These are phyloP conservation scores for Spizaetus ornatus DNA, from an alignment of 2,113 vertebrate genomes.

Conservation along the genomic window DNA sequence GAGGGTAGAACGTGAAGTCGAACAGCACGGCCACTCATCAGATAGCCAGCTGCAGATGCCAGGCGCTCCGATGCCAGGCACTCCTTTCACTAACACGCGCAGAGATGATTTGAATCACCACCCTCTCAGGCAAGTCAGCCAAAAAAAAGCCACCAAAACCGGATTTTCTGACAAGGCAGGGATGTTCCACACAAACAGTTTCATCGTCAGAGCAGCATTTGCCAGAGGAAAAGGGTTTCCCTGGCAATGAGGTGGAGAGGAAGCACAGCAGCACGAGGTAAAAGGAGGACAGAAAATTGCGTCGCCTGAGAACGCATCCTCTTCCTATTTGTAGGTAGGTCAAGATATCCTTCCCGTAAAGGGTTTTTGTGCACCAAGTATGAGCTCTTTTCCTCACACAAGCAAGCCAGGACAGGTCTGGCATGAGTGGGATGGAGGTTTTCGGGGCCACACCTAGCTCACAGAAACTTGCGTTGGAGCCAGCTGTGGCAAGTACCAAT, in stretches of 20 bases:
- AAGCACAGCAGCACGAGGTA: not conserved
- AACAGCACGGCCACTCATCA: not conserved
- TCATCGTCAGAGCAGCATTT: not conserved
- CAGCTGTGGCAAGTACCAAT: not conserved
- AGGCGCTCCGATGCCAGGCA: not conserved
- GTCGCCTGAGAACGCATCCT: not conserved
- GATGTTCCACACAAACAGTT: not conserved
- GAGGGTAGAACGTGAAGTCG: not conserved
- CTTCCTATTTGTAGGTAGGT: not conserved
- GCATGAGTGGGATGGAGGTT: not conserved
- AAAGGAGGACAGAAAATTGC: not conserved
- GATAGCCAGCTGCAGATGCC: not conserved
- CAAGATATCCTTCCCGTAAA: not conserved
- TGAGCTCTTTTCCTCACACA: not conserved
- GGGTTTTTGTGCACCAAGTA: not conserved
- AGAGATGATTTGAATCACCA: not conserved
- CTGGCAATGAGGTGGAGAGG: not conserved
- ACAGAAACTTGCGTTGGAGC: constrained; percentile 29
- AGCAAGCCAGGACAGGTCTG: constrained; percentile 14
- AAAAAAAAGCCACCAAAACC: not conserved
- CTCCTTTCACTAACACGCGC: rapidly evolving
- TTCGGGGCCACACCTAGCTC: not conserved
- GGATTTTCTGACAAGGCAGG: not conserved
- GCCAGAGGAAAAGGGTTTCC: not conserved
- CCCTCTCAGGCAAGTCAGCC: not conserved